A percentile compares a stretch with the other conserved stretches of the same genome.
These are phyloP conservation scores for Thalassophryne amazonica DNA, from an alignment of 2,797 vertebrate species.

Conservation along the genomic window DNA sequence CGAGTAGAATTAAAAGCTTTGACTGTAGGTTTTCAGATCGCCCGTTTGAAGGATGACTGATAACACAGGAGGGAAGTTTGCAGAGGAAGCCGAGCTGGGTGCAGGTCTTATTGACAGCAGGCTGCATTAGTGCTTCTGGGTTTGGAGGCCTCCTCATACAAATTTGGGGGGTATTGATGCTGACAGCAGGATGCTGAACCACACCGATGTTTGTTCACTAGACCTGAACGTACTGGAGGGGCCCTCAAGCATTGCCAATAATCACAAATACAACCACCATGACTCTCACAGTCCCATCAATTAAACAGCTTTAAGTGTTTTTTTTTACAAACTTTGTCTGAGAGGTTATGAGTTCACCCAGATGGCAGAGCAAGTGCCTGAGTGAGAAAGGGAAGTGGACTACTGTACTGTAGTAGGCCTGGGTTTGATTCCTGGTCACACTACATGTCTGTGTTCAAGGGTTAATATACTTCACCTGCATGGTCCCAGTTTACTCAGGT, in stretches of 20 bases:
- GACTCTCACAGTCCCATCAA: conserved; percentile 25
- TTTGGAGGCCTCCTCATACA: conserved; percentile 44
- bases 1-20: conserved; percentile 70
- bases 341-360: too few relatives aligned
- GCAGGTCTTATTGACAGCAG: conserved; percentile 46
- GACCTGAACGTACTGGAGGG: conserved; percentile 60
- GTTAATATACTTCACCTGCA: too few relatives aligned
- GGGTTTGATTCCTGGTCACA: too few relatives aligned
- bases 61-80: conserved; percentile 62
- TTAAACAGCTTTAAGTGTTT: too few relatives aligned
- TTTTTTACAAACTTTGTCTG: too few relatives aligned
- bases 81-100: conserved; percentile 53
- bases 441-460: too few relatives aligned
- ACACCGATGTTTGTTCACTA: conserved; percentile 61
- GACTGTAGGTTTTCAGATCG: conserved; percentile 72
- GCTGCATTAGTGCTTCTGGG: conserved; percentile 34
- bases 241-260: conserved; percentile 42
- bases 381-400: too few relatives aligned
- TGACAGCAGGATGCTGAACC: conserved; percentile 59
- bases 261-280: conserved; percentile 54
- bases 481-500: too few relatives aligned
- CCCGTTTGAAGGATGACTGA: conserved; percentile 73
- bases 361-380: too few relatives aligned
- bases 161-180: conserved; percentile 72
- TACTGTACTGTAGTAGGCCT: too few relatives aligned